phyloP scores from a whole-genome alignment of 1,140 invertebrate genomes.

The Drosophila varians region DNA sequence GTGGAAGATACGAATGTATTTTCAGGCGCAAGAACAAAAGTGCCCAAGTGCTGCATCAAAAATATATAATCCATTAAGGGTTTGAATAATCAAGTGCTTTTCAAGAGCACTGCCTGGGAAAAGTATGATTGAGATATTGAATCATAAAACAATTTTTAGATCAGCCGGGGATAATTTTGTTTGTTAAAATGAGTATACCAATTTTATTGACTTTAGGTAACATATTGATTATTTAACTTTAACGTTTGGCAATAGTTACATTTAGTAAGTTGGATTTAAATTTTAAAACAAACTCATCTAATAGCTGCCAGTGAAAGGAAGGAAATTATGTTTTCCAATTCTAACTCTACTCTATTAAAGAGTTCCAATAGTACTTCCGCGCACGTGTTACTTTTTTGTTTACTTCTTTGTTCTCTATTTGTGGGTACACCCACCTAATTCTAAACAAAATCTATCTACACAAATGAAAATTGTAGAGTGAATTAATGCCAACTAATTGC shows the following conservation, averaged over 20 bases:
- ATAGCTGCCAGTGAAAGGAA: no score
- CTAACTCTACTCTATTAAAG: conserved; percentile 30
- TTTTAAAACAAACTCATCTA: no score
- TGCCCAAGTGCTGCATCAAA: conserved; percentile 34
- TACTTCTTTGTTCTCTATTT: conserved; percentile 41
- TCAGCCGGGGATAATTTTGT: no score
- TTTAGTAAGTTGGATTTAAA: no score
- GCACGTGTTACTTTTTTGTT: conserved; percentile 37
- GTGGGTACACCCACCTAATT: conserved; percentile 28
- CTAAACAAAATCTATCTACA: conserved; percentile 13
- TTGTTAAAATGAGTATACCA: no score
- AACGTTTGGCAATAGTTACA: no score
- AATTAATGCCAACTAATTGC: not conserved
- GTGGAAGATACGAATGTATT: conserved; percentile 9
- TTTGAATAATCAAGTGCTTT: conserved; percentile 34
- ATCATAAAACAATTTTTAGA: not conserved
- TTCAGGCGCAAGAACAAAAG: conserved; percentile 6
- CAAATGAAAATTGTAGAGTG: not conserved
- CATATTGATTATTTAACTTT: no score
- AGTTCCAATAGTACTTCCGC: conserved; percentile 33
- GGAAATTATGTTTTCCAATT: not conserved
- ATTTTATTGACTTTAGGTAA: no score
- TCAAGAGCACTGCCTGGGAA: not conserved
- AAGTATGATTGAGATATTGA: not conserved
- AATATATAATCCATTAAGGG: conserved; percentile 32